Base-by-base conservation (phyloP, 2,113 vertebrate genomes). In the Rostratula benghalensis region DNA sequence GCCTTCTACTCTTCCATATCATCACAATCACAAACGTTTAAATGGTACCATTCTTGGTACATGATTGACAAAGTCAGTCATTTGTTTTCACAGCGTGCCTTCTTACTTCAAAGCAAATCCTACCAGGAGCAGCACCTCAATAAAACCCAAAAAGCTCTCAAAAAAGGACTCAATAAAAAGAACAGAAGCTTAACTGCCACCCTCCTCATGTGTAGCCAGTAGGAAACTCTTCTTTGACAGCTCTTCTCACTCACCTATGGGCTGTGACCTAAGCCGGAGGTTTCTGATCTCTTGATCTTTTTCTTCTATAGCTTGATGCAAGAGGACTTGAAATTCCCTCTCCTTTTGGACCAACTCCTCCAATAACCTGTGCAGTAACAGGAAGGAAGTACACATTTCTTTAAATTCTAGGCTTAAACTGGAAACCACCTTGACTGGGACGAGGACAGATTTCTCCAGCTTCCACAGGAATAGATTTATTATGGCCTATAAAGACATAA, bases 291-390 rank as follows among this genome's bases (percentile, higher is more conserved):
- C 99, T 91, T 99, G 98, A 73, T 99, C 98, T 94, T 99, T 98
- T 97, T 99, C 99, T 94, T 99, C 98, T 97, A 99, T 98, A 90
- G 99, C 99, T 96, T 99, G 99, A 94, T 99, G 99, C 93, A 99
- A 97, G 63, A 99, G 98, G 87, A 97, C 97, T 94, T 99, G 99
- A 81, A 99, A 99, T 97, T 99, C 99, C 93, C 98, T 98, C 97
- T 99, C 99, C 97, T 99, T 99, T 93, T 98, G 98, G 96, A 99
- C 92, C 87, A 99, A 92, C 96, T 99, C 98, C 89, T 99, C 99
- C 84, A 99, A 93, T 97, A 99, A 96, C 97, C 99, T 99, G 96
- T 13, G 94, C 76, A 83, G 83, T 50, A 92, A 75, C 2, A 1
- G 28, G 30, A 81, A 74, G 14, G 67, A 84, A 91, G 37, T 14